phyloP scores from a whole-genome alignment of 1,140 invertebrate genomes.

The Nasonia vitripennis region DNA sequence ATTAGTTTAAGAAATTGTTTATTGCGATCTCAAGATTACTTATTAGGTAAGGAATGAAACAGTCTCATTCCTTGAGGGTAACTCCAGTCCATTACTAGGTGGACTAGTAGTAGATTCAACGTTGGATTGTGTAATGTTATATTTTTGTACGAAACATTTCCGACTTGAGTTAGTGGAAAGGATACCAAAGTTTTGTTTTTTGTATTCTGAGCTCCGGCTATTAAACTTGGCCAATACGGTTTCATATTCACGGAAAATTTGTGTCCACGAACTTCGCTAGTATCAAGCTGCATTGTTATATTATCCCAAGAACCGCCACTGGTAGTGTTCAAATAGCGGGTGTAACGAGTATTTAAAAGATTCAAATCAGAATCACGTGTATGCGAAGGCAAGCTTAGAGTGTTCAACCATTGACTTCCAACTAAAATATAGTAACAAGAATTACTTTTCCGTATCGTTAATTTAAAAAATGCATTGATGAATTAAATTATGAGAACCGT shows the following conservation, averaged over 20 bases:
- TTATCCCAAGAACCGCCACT: conserved; percentile 77
- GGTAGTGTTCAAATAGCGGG: conserved; percentile 76
- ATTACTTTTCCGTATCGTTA: conserved; percentile 16
- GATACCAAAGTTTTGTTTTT: conserved; percentile 76
- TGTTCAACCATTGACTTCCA: conserved; percentile 82
- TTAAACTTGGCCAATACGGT: conserved; percentile 83
- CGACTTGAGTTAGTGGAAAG: conserved; percentile 90
- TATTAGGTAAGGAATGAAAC: conserved; percentile 74
- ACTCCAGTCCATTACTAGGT: conserved; percentile 79
- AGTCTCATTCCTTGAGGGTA: conserved; percentile 75
- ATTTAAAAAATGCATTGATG: neutral
- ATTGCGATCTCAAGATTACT: conserved; percentile 57
- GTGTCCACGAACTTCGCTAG: conserved; percentile 83
- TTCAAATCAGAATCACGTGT: conserved; percentile 79
- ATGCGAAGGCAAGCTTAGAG: conserved; percentile 80
- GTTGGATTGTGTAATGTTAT: conserved; percentile 80
- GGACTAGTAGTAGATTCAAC: conserved; percentile 77
- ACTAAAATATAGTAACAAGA: conserved; percentile 66
- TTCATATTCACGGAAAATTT: conserved; percentile 83
- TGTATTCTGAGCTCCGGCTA: conserved; percentile 62
- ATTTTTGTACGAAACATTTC: conserved; percentile 82
- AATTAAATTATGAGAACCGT: conserved; percentile 46
- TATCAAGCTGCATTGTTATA: conserved; percentile 85
- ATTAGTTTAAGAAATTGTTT: conserved; percentile 1
- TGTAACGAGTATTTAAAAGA: conserved; percentile 77